Percentiles rank a stretch among this genome's conserved stretches.
phyloP scores from a whole-genome alignment of 64 coral and sea anemone genomes.

The Stichodactyla mertensii region DNA sequence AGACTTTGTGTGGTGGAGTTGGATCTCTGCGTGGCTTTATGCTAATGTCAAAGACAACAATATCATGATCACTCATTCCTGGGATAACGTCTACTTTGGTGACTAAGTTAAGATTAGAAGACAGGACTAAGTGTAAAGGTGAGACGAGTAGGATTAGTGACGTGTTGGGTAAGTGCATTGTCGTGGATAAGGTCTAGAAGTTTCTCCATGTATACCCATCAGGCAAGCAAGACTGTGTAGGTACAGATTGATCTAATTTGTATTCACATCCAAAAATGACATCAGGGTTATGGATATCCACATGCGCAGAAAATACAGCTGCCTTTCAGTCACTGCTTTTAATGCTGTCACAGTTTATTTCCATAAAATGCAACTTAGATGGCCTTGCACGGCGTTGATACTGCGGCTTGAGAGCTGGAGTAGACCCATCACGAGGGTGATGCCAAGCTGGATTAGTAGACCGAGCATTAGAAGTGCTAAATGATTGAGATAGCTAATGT shows the following conservation, averaged over 20 bases:
- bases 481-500: too few species aligned
- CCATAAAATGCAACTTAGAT: slow-evolving; percentile 14
- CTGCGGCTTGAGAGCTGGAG: too few species aligned
- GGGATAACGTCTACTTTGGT: slow-evolving; percentile 40
- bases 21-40: slow-evolving; percentile 22
- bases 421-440: too few species aligned
- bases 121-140: slow-evolving; percentile 30
- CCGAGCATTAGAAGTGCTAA: too few species aligned
- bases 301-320: slow-evolving; percentile 23
- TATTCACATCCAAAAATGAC: slow-evolving; percentile 23
- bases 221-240: slow-evolving; percentile 29
- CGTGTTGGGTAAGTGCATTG: slow-evolving; percentile 25
- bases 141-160: slow-evolving; percentile 22
- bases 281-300: slow-evolving; percentile 22
- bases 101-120: slow-evolving; percentile 27
- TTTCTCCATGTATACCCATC: slow-evolving; percentile 9
- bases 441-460: too few species aligned
- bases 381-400: neutral
- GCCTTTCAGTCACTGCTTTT: slow-evolving; percentile 18
- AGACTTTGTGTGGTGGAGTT: slow-evolving; percentile 56
- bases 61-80: slow-evolving; percentile 55
- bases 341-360: slow-evolving; percentile 47
- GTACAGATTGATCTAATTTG: slow-evolving; percentile 9
- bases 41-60: slow-evolving; percentile 48
- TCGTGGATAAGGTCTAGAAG: slow-evolving; percentile 17